Base-by-base conservation (phyloP, 2,888 invertebrate genomes). In the Cheilosia vulpina region DNA sequence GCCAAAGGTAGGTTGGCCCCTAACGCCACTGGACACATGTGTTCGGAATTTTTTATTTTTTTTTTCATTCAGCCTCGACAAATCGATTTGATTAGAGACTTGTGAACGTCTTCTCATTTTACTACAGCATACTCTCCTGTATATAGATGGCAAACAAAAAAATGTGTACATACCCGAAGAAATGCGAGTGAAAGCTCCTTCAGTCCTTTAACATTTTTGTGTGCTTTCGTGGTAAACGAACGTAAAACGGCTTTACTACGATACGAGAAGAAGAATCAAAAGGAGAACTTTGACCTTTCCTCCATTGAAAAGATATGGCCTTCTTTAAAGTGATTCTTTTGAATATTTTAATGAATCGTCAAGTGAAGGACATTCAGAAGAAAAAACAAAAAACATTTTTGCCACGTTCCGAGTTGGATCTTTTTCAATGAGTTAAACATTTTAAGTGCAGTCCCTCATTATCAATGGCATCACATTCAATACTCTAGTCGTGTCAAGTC, bases 251-350 rank as follows among this genome's bases (percentile, higher is more conserved):
- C 66, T 76, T 76, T 84, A 75, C 84, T 75, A 75, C 60, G 58
- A 31, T 2, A 31, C 9, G 31, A 31, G 2, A 31, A 31, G 31
- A 31, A 9, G 31, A 31, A 31, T 9, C 2, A 60, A 19, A 43
- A 55, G 52, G 24, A 71, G 13, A 71, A 71, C 76, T 85, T 81
- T 81, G 76, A 81, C 81, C 81, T 85, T 85, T 62, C 62, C 55
- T 85, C 76, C 66, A 85, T 55, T 72, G 62, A 72, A 79, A 69
- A 60, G 38, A 31, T 27, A 6, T 71, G 63, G 53, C 19, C 57
- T 57, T 66, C 60, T 45, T 65, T 17, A 41, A 31, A 73, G 47
- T 43, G 27, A 38, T 21, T 53, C 41, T 19, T 31, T 17, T 7
- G 34, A 55, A 73, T 43, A 45, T 34, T 34, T 19, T 17, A 38